Base-by-base conservation (phyloP, 2,797 vertebrate genomes). In the Vireo griseus region DNA sequence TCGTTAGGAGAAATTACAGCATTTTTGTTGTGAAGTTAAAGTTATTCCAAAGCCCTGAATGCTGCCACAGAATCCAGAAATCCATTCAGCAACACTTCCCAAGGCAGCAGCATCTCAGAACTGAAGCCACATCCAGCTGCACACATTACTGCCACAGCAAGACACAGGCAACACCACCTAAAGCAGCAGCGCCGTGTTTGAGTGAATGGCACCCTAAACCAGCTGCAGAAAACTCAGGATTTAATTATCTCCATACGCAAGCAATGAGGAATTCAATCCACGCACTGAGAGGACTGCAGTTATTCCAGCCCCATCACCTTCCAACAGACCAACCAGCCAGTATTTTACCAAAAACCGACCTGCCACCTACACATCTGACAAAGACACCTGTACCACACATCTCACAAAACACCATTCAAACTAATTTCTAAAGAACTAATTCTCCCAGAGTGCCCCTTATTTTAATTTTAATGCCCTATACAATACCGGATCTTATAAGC, bases 301-400 rank as follows among this genome's bases (percentile, higher is more conserved):
- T 90, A 86, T 65, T 94, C 47, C 24, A 86, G 80, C 20, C 62
- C 83, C 71, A 74, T 13, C 80, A 42, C 55, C 59, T 81, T 71
- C 62, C 55, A 62, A 44, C 47, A 63, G n/a, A 39, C 9, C 39
- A 51, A 62, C 35, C 9, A 92, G 44, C 19, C 71, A 11, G 42
- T 13, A 31, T 31, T 67, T 54, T 16, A 37, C 67, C 58, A 44
- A 63, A 20, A 61, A 13, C 55, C 54, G 52, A 55, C 17, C 68
- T 40, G 80, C 37, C 11, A 50, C 8, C 48, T 42, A 18, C 3
- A 3, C 1, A 1, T 12, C 51, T 13, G 1, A 71, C 42, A 35
- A 40, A 62, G 25, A 39, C 29, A 48, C 45, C 15, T 5, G 61
- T 13, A 37, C 37, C 52, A 35, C 6, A n/a, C 26, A 9, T 3